Evolutionary conservation across 2,888 invertebrate species (phyloP), one percentile per base, ranked within the genome.

Genomic region (Operophtera brumata): DNA sequence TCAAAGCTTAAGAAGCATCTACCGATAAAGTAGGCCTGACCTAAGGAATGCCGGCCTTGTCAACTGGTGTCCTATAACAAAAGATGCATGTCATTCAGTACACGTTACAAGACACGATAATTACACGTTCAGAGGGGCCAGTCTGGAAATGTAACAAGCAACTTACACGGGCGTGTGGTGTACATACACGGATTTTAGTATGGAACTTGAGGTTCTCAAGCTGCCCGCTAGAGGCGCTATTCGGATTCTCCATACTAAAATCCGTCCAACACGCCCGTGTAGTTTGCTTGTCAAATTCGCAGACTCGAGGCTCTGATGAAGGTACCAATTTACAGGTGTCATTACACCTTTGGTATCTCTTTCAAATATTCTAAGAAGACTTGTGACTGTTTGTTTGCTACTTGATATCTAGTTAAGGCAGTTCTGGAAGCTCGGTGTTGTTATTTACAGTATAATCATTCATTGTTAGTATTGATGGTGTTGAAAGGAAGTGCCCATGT

Each of bases 41-140:
- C 89, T 89, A 89, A 88, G 82, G 71, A 83, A 88, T 73, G 88
- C 85, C 68, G 89, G 85, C 82, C 88, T 86, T 84, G 88, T 80
- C 80, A 79, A 87, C 89, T 80, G 87, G 87, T 82, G 75, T 80
- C 89, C 90, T 90, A 90, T 84, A 90, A 90, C 89, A 89, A 88
- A 88, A 78, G 77, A 84, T 65, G 59, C 67, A 72, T 64, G 70
- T 57, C 47, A 61, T 42, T 48, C 12, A 47, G 30, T 52, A 47
- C 49, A 51, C 48, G 61, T 65, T 65, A 72, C 58, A 66, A 62
- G 57, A 69, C 45, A 64, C 49, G 20, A 40, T 35, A 35, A 51
- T 44, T 35, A 28, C 41, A 45, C 9, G 6, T 51, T 36, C 32
- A 25, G 13, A 37, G 3, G 26, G 6, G 26, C n/a, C n/a, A n/a